These are phyloP conservation scores for zebrafish (Danio rerio) DNA, from an alignment of 2,113 vertebrate species.

Conservation along the genomic window DNA sequence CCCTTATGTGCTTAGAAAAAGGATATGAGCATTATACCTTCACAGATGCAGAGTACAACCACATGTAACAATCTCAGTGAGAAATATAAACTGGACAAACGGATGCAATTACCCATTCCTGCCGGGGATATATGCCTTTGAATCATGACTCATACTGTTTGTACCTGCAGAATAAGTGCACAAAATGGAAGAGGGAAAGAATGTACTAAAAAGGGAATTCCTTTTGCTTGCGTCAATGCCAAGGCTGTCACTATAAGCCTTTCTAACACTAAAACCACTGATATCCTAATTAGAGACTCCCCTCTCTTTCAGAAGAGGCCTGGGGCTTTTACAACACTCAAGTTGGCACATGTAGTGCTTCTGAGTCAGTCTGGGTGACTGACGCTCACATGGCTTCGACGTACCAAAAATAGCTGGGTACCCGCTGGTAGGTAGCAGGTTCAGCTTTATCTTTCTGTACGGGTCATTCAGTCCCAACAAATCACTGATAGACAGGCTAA, in stretches of 20 bases:
- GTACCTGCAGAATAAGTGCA: constrained; percentile 15
- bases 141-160: constrained; percentile 20
- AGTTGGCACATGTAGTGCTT: constrained; percentile 13
- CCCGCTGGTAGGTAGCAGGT: constrained; percentile 43
- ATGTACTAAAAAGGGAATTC: constrained; percentile 6
- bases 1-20: constrained; percentile 24
- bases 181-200: constrained; percentile 1
- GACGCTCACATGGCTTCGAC: constrained; percentile 27
- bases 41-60: constrained; percentile 29
- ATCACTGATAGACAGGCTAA: constrained; percentile 65
- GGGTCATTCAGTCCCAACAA: constrained; percentile 60
- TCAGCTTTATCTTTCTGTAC: constrained; percentile 67
- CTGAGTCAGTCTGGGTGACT: constrained; percentile 22
- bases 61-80: constrained; percentile 11
- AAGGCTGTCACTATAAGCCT: constrained; percentile 12
- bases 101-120: constrained; percentile 72
- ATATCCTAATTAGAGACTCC: constrained; percentile 39
- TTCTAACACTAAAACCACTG: background rate
- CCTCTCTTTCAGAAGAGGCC: constrained; percentile 19
- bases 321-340: constrained; percentile 45
- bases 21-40: constrained; percentile 26
- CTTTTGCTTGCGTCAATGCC: constrained; percentile 1
- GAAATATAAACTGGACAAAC: constrained; percentile 65
- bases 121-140: constrained; percentile 56
- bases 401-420: constrained; percentile 42